phyloP scores from a whole-genome alignment of 2,797 vertebrate species.

The Tauraco hartlaubi region DNA sequence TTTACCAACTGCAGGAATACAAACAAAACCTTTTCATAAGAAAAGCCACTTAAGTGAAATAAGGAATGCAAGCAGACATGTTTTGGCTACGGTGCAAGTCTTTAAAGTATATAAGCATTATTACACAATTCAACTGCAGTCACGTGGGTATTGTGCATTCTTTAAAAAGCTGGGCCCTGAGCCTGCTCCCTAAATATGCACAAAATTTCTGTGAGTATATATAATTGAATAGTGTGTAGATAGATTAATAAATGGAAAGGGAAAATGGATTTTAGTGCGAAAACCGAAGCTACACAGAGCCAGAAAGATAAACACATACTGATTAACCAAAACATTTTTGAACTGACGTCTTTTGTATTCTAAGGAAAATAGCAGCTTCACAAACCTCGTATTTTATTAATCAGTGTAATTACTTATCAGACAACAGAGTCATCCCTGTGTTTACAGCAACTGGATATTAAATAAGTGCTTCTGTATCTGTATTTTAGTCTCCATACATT shows the following conservation, averaged over 20 bases:
- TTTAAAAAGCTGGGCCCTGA: conserved; percentile 32
- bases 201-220: background rate
- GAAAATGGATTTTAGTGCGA: background rate
- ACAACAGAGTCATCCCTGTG: background rate
- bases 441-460: background rate
- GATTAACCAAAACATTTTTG: background rate
- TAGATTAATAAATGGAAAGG: conserved; percentile 9
- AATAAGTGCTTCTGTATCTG: background rate
- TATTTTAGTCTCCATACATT: background rate
- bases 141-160: conserved; percentile 5
- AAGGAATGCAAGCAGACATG: conserved; percentile 74
- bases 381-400: conserved; percentile 11
- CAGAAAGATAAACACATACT: background rate
- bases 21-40: conserved; percentile 77
- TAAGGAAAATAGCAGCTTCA: background rate
- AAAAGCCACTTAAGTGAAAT: conserved; percentile 74
- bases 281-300: background rate
- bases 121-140: conserved; percentile 36
- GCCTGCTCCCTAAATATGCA: background rate
- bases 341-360: background rate
- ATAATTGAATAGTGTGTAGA: background rate
- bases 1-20: conserved; percentile 56
- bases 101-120: conserved; percentile 67
- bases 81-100: conserved; percentile 65
- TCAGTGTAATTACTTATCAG: background rate